These are phyloP conservation scores for Peromyscus maniculatus DNA, from an alignment of 2,113 vertebrate species.

Conservation along the genomic window DNA sequence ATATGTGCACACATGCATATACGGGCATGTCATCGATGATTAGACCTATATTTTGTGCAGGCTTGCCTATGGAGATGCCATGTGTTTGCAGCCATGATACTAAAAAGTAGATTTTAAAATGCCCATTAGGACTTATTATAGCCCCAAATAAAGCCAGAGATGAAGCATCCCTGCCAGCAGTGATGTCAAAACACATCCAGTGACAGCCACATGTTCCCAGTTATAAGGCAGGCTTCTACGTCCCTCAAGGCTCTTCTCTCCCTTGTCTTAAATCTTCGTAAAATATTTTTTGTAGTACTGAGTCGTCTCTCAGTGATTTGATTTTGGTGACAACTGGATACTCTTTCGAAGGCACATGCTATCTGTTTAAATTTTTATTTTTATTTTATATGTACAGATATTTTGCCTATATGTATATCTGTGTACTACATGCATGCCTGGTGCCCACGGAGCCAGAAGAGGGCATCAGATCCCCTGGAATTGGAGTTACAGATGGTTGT, in stretches of 20 bases:
- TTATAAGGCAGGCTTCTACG: background rate
- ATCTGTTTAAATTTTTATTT: background rate
- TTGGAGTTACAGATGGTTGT: too few relatives aligned
- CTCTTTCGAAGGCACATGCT: slow-evolving; percentile 4
- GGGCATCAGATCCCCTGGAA: background rate
- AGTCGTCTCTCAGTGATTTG: background rate
- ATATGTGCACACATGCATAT: background rate
- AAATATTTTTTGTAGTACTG: background rate
- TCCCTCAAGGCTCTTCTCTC: background rate
- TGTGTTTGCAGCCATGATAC: background rate
- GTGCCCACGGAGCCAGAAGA: background rate
- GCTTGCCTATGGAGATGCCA: background rate
- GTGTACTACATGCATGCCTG: background rate
- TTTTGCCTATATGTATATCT: too few relatives aligned
- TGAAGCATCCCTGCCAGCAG: background rate
- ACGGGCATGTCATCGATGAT: background rate
- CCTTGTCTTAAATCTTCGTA: background rate
- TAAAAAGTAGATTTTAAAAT: background rate
- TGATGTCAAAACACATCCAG: background rate
- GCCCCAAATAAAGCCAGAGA: slow-evolving; percentile 2
- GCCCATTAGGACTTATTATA: background rate
- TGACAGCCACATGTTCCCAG: background rate
- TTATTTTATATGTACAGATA: background rate
- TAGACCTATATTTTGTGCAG: background rate
- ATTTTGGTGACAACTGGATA: background rate